A percentile compares a stretch with the other conserved stretches of the same genome.
phyloP scores from a whole-genome alignment of 2,113 vertebrate genomes.

The Festucalex cinctus region DNA sequence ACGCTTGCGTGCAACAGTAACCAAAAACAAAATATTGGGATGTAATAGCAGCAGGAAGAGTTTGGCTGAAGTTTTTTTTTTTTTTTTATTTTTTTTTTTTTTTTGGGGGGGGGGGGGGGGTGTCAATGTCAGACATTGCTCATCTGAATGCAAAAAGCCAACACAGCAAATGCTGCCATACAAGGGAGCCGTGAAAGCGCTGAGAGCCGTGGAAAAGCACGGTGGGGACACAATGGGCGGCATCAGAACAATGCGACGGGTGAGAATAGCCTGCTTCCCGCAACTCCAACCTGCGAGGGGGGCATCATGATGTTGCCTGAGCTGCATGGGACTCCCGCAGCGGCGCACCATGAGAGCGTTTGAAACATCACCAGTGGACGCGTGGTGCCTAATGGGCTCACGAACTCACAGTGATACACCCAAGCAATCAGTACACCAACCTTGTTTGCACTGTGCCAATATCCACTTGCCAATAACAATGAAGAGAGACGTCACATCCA shows the following conservation, averaged over 20 bases:
- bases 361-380: constrained; percentile 49
- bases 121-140: neutral
- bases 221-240: constrained; percentile 39
- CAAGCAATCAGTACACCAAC: constrained; percentile 2
- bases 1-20: constrained; percentile 9
- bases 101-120: neutral
- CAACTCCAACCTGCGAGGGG: constrained; percentile 28
- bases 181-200: constrained; percentile 48
- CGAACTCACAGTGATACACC: constrained; percentile 30
- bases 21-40: neutral
- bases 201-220: constrained; percentile 64
- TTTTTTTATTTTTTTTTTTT: too few species aligned
- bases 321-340: constrained; percentile 49
- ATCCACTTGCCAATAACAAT: neutral
- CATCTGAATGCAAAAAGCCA: constrained; percentile 68
- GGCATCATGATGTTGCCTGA: constrained; percentile 35
- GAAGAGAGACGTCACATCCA: neutral
- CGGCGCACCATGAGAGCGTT: constrained; percentile 45
- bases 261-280: constrained; percentile 58
- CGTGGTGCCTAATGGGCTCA: constrained; percentile 53
- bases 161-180: constrained; percentile 58
- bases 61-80: too few species aligned
- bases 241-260: constrained; percentile 43
- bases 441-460: neutral
- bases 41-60: neutral